A percentile compares a stretch with the other conserved stretches of the same genome.
Evolutionary conservation across 2,888 invertebrate species (phyloP).

Genomic region (Oegoconia quadripuncta): DNA sequence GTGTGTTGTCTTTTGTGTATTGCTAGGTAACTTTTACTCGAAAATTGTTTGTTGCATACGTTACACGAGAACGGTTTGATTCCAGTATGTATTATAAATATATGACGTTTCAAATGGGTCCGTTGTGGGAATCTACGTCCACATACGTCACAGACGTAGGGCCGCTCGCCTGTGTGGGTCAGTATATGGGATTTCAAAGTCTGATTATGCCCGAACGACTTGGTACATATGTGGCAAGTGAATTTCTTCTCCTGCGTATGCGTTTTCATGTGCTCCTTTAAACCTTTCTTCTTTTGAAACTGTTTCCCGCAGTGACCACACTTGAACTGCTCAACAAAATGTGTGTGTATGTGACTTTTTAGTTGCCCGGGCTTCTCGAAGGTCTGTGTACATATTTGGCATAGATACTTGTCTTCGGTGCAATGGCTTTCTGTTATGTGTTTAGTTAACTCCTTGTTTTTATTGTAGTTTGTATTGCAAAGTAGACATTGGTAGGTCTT

Average conservation of each 20-base stretch:
- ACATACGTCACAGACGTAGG: constrained; percentile 62
- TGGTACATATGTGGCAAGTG: constrained; percentile 48
- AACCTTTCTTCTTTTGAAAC: constrained; percentile 55
- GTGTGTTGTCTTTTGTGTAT: constrained; percentile 65
- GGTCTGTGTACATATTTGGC: constrained; percentile 43
- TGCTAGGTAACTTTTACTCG: constrained; percentile 61
- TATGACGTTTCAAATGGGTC: constrained; percentile 63
- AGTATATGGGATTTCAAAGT: constrained; percentile 62
- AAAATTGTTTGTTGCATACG: constrained; percentile 60
- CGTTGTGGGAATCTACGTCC: constrained; percentile 58
- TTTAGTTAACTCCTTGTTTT: constrained; percentile 53
- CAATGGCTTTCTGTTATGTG: constrained; percentile 47
- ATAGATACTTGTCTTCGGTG: constrained; percentile 40
- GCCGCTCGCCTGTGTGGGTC: constrained; percentile 62
- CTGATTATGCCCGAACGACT: constrained; percentile 60
- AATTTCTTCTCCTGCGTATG: constrained; percentile 59
- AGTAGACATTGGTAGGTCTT: constrained; percentile 48
- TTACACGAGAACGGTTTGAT: constrained; percentile 54
- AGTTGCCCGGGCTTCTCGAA: constrained; percentile 48
- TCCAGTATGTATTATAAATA: constrained; percentile 60
- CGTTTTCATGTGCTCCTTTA: constrained; percentile 62
- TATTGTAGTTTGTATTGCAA: constrained; percentile 43
- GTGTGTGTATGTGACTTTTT: constrained; percentile 52
- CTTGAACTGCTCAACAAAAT: constrained; percentile 53
- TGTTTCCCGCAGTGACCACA: constrained; percentile 53